Evolutionary conservation across 2,888 invertebrate species (phyloP), one percentile per base, ranked within the genome.

Genomic region (Lamproptera curius): DNA sequence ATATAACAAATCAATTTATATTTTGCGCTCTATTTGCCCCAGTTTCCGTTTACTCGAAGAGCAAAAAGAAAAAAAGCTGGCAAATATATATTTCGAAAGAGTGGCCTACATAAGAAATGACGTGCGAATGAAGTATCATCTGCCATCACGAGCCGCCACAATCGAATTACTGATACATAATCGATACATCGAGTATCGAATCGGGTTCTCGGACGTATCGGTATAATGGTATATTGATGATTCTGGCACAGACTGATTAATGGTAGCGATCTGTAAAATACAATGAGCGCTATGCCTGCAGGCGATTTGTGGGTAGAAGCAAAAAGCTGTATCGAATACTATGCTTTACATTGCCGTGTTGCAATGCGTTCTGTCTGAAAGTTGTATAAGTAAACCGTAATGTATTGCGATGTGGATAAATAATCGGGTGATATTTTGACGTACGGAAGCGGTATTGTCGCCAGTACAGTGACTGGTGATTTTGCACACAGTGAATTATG

Each of bases 161-260:
- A 85, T 81, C 81, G 83, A 83, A 82, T 86, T 77, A 84, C 71
- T 71, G 69, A 76, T 80, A 79, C 73, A 76, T 78, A 82, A 81
- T 81, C 82, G 74, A 78, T 84, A 81, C 69, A 71, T 69, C 72
- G 70, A 70, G 73, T 76, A 80, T 82, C 73, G 76, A 81, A 79
- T 84, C 80, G 73, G 78, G 83, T 81, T 77, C 79, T 82, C 76
- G 82, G 84, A 79, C 83, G 77, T 76, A 76, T 79, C 73, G 70
- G 71, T 70, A 76, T 82, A 83, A 83, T 84, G 78, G 67, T 85
- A 80, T 86, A 87, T 86, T 86, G 86, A 85, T 86, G 86, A 78
- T 84, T 78, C 78, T 67, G 63, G 78, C 71, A 75, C 76, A 86
- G 86, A 85, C 87, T 86, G 86, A 87, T 87, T 86, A 87, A 87